Base-by-base conservation (phyloP, 1,140 invertebrate species). In the Sarcophaga bullata region DNA sequence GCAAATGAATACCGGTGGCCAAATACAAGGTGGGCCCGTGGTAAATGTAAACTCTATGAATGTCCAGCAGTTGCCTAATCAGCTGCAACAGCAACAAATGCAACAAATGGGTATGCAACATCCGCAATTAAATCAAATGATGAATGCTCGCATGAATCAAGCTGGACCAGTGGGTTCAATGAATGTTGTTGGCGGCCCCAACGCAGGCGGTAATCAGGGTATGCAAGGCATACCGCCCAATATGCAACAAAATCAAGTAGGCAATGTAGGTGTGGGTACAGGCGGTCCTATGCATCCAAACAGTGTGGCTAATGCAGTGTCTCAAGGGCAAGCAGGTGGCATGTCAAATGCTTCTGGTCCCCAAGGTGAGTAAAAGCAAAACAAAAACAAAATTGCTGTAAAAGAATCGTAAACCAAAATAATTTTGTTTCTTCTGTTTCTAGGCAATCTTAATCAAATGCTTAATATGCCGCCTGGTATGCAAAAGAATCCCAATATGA, bases 41-140 rank as follows among this genome's bases (percentile, higher is more conserved):
- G 62, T 68, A 9, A 86, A 86, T 82, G 86, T 86, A 10, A 86
- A 85, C 80, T 75, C 86, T 25, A 87, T 87, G 86, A 84, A 82
- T 58, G 81, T 83, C 3, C 85, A 85, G 58, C 86, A 86, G 17
- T 84, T 87, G 83, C 85, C 84, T 9, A 68, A 68, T 84, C 86
- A 87, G 83, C 86, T 87, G 48, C 84, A 85, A 17, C 86, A 87
- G 73, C 86, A 87, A 48, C 87, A 87, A 76, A 86, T 88, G 84
- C 37, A 76, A 8, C 80, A 88, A 85, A 85, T 90, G 81, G 85
- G 86, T 62, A 87, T 84, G 78, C 83, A 84, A 17, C 84, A 84
- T 62, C 75, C 82, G 4, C 85, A 85, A 80, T n/a, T 90, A 83
- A 90, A 86, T 86, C 89, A 86, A 73, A 90, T 90, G 89, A 86